These are phyloP conservation scores for Thera britannica DNA, from an alignment of 2,888 invertebrate genomes.

Conservation along the genomic window DNA sequence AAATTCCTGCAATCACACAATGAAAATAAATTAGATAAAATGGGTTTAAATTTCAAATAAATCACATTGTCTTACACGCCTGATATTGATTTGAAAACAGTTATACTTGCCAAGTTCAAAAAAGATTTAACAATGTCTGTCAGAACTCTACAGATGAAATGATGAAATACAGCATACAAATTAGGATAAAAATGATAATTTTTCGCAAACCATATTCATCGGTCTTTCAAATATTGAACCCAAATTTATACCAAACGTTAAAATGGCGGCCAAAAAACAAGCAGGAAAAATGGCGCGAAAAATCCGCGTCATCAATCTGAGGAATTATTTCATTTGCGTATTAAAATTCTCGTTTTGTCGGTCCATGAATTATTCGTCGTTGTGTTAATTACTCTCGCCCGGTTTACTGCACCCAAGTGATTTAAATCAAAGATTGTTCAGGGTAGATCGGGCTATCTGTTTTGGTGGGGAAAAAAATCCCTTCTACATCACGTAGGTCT, in stretches of 20 bases:
- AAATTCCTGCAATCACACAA: no score
- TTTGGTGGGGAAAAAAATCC: slow-evolving; percentile 5
- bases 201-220: no score
- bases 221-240: slow-evolving; percentile 9
- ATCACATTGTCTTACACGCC: no score
- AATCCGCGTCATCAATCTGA: slow-evolving; percentile 81
- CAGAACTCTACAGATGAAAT: no score
- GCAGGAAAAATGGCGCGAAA: slow-evolving; percentile 63
- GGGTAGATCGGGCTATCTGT: slow-evolving; percentile 29
- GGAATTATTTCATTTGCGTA: slow-evolving; percentile 83
- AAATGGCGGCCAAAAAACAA: slow-evolving; percentile 38
- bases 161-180: no score
- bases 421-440: slow-evolving; percentile 48
- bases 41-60: no score
- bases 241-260: slow-evolving; percentile 27
- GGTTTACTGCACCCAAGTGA: slow-evolving; percentile 68
- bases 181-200: no score
- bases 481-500: slow-evolving; percentile 1
- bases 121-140: no score
- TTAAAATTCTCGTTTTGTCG: slow-evolving; percentile 83
- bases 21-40: no score
- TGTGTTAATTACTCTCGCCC: slow-evolving; percentile 76
- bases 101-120: no score
- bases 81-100: no score
- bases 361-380: slow-evolving; percentile 77